phyloP scores from a whole-genome alignment of 2,888 invertebrate species.

The Ditula angustiorana region DNA sequence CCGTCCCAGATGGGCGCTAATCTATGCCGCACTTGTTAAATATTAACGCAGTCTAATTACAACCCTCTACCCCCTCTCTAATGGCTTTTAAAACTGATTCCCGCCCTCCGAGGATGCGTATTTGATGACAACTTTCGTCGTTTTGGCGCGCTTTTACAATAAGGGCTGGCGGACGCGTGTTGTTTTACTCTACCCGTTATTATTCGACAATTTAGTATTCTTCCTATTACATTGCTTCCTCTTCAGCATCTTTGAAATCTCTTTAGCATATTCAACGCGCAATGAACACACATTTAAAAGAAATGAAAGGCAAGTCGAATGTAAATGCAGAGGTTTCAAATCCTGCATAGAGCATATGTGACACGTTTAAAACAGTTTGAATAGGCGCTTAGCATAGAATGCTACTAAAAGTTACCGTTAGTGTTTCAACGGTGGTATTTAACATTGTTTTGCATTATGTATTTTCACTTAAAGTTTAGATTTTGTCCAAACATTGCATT shows the following conservation, averaged over 20 bases:
- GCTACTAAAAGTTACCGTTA: constrained; percentile 18
- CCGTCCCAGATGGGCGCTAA: constrained; percentile 81
- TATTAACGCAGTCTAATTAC: constrained; percentile 85
- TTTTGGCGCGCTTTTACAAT: constrained; percentile 58
- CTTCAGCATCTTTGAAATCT: not conserved
- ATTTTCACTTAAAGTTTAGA: constrained; percentile 24
- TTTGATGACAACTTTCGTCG: constrained; percentile 83
- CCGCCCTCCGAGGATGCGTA: constrained; percentile 81
- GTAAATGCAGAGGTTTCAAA: constrained; percentile 22
- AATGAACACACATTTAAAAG: not conserved
- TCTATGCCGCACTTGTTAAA: constrained; percentile 84
- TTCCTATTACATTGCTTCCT: constrained; percentile 14
- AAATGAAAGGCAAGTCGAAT: constrained; percentile 3
- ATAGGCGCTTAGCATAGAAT: constrained; percentile 36
- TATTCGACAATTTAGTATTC: constrained; percentile 20
- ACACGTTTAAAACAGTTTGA: constrained; percentile 36
- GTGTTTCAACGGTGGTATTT: constrained; percentile 15
- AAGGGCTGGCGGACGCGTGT: constrained; percentile 49
- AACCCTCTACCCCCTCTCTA: constrained; percentile 69
- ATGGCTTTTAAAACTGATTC: constrained; percentile 86
- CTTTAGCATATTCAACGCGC: not conserved
- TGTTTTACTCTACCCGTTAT: constrained; percentile 17
- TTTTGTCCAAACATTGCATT: not conserved
- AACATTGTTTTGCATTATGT: constrained; percentile 28
- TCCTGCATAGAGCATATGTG: constrained; percentile 31